phyloP scores from a whole-genome alignment of 2,113 vertebrate genomes.

The Zosterops borbonicus region DNA sequence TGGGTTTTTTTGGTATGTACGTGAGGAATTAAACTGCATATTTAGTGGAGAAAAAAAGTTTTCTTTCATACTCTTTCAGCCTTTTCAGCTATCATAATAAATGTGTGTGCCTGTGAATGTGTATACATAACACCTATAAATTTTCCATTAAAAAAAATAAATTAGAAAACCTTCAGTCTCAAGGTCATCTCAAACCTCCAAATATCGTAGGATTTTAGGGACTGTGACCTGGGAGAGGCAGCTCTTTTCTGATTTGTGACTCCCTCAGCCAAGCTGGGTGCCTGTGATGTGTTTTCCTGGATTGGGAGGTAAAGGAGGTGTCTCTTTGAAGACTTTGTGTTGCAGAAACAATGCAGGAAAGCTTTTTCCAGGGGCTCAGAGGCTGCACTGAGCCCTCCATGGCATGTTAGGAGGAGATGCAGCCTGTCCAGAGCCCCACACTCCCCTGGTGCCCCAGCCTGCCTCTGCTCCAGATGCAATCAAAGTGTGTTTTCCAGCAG shows the following conservation, averaged over 20 bases:
- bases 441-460: background rate
- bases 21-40: background rate
- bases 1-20: no score
- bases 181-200: background rate
- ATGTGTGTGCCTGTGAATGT: background rate
- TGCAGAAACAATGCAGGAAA: background rate
- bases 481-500: background rate
- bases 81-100: background rate
- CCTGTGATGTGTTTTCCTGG: background rate
- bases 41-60: background rate
- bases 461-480: background rate
- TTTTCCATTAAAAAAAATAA: background rate
- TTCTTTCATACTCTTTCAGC: background rate
- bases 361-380: background rate
- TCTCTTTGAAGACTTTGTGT: background rate
- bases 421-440: fast-evolving
- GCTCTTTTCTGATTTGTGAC: background rate
- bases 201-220: background rate
- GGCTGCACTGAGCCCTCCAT: background rate
- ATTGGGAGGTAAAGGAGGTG: background rate
- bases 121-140: background rate
- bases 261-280: background rate
- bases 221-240: background rate
- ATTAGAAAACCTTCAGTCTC: background rate
- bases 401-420: fast-evolving